Base-by-base conservation (phyloP, 2,888 invertebrate genomes). In the Loripinus fragilis region DNA sequence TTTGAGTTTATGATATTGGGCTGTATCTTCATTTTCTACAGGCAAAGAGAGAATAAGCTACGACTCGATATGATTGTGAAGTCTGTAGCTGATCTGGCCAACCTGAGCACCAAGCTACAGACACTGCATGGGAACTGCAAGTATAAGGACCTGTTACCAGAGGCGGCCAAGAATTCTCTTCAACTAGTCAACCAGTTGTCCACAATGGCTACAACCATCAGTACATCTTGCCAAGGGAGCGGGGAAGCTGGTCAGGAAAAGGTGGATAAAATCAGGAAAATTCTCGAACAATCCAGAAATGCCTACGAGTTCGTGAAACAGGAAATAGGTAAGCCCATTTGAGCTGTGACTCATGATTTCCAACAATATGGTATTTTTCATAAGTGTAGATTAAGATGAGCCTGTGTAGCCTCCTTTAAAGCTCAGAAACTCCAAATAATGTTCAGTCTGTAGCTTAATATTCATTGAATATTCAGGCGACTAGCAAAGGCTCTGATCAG, bases 31-130 rank as follows among this genome's bases (percentile, higher is more conserved):
- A n/a, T n/a, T n/a, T n/a, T n/a, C n/a, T 66, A 23, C 65, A 87
- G 87, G 38, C 83, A 89, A 64, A 73, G 74, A 52, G 87, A 84
- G 42, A 79, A 83, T 65, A 81, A 82, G 50, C 80, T 84, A 66
- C 76, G 79, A 33, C 76, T 80, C 15, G 76, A 80, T 10, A 83
- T 80, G 41, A 68, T 86, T 0, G 50, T 74, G 10, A 77, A 79
- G 25, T 65, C 83, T 69, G 73, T 76, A 1, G 64, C 64, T 12
- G 82, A 85, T 12, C 76, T 88, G 0, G 71, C 69, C 20, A 50
- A 66, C 20, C 72, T 78, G 8, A 78, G 71, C 41, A 41, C 74
- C 17, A 81, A 78, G n/a, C 60, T 85, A 25, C 72, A 79, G 60
- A n/a, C 66, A 0, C 69, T 70, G 1, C 70, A 77, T 12, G 74